Base-by-base conservation (phyloP, 2,888 invertebrate species). In the Stenodema calcarata region DNA sequence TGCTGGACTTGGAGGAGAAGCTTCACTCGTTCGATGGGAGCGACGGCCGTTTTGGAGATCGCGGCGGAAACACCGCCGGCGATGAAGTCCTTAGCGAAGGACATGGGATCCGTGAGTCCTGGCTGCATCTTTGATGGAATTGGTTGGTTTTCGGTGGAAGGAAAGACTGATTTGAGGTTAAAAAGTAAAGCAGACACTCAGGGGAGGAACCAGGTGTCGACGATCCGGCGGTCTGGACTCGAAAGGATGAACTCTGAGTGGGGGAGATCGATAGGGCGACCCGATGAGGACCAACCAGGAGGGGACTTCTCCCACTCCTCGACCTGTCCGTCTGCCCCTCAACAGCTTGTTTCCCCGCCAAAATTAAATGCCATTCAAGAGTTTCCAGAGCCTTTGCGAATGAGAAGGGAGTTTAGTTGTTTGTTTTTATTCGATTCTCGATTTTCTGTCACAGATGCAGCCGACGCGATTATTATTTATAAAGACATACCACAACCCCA, bases 1-100 rank as follows among this genome's bases (percentile, higher is more conserved):
- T 96, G 96, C 92, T 98, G 98, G 89, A 98, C 98, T 92, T 98
- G 98, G 89, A 98, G 93, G 88, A 98, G 94, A 89, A 98, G 93
- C 92, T 98, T 98, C 78, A 98, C 98, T 91, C 98, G 94, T 92
- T 98, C 98, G 90, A 98, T 98, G 87, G 98, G 98, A 23, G 98
- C 98, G 88, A 98, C 97, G 69, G 96, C 95, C 75, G 98, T 98
- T 91, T 98, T 98, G 82, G 98, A 97, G 89, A 98, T 94, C 70
- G 98, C 98, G 44, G 98, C 98, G 73, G 98, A 96, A 79, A 97
- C 93, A 89, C 98, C 98, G 90, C 98, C 98, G 89, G 97, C 97
- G 87, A 96, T 91, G 91, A 98, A 98, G 93, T 98, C 98, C 92
- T 97, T 97, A 90, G 95, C 91, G 91, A 97, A 97, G 91, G 95